Evolutionary conservation across 2,113 vertebrate species (phyloP), one percentile per base, ranked within the genome.

Genomic region (Mugil cephalus): DNA sequence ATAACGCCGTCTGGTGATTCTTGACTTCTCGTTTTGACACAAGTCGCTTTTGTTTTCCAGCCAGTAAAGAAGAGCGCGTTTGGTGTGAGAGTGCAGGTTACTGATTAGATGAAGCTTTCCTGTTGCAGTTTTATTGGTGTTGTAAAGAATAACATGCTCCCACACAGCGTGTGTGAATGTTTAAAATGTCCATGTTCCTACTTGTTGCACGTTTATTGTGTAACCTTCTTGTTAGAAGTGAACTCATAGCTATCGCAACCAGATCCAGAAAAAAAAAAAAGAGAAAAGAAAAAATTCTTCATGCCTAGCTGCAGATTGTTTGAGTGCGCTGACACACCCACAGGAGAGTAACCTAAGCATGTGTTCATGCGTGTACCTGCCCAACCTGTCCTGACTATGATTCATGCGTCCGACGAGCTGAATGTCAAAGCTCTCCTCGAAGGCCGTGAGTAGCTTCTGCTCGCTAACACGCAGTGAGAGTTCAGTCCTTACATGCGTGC

Each of bases 341-440:
- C 50, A 36, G 30, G 58, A 51, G 24, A 47, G 69, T 55, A 55
- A 61, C 70, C 63, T 64, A 59, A 50, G 58, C 30, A 38, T 73
- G 1, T 35, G 56, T 82, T 76, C 83, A 39, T 82, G 89, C 78
- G 60, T 30, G 59, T 89, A 90, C 91, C 77, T 91, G 89, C 80
- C 82, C 79, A 68, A 83, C 82, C 79, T 77, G 87, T 80, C 75
- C 30, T 15, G 1, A 50, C 30, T 18, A 48, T 88, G 82, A 83
- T 80, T 84, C 67, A 85, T 30, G 17, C 74, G 55, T 9, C 35
- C 52, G 66, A 79, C 68, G 62, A 39, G 71, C 40, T 66, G 40
- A 42, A 17, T 61, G 62, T 63, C 19, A 48, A 2, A 50, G 77
- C 53, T 43, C 18, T 39, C 12, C 11, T 4, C 14, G 35, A 19